Evolutionary conservation across 2,888 invertebrate species (phyloP), one percentile per base, ranked within the genome.

Genomic region (Dolomedes plantarius): DNA sequence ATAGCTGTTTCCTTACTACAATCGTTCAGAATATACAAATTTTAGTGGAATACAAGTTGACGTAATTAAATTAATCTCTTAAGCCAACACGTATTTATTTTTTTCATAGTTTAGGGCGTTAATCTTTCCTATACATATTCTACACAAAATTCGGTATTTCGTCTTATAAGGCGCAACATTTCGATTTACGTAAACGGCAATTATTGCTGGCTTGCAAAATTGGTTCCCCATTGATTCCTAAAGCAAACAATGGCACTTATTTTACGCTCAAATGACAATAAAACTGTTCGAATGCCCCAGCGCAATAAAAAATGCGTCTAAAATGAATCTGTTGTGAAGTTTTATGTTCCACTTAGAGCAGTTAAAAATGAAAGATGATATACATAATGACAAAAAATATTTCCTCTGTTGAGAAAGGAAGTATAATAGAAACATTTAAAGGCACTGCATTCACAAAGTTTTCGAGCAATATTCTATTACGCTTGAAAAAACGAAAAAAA

Each of bases 191-290:
- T n/a, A n/a, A 0, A 5, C n/a, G 19, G 23, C 56, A 56, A 56
- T 23, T 56, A 56, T 11, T 23, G 76, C 28, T 19, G 19, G 41
- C 6, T 41, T n/a, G 67, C 67, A 46, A 65, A 62, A 68, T 78
- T 29, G 41, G 71, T 29, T 39, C 29, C 41, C 71, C 62, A 78
- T 71, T 68, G 19, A 56, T 32, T 36, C 9, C n/a, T 29, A 28
- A 28, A 31, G 31, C n/a, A 67, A 67, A 67, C 67, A 80, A 80
- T 73, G 67, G 73, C 67, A 67, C 74, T 80, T 73, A 80, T 68
- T 80, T 73, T 32, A 74, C 32, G 73, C 50, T 29, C 50, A 67
- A 68, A 68, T 36, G 50, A 46, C 73, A 29, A 67, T 73, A 80
- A 80, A 80, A 68, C 46, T 36, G 50, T 67, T 80, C 46, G 41